Base-by-base conservation (phyloP, 1,140 invertebrate genomes). In the Drosophila ambigua region DNA sequence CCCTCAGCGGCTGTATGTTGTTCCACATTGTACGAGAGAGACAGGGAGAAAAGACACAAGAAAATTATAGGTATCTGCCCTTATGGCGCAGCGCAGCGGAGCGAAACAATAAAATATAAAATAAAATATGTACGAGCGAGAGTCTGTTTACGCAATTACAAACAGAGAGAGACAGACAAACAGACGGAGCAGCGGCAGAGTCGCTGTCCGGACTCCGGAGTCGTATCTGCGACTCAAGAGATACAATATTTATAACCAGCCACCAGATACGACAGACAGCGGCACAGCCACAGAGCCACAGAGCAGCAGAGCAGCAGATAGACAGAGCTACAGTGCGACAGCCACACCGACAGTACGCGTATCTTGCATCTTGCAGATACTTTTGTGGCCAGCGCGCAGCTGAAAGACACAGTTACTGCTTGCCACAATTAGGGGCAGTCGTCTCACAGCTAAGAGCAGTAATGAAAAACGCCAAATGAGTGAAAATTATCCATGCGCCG, bases 61-160 rank as follows among this genome's bases (percentile, higher is more conserved):
- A 90, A 90, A 90, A 90, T 90, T 90, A 90, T 90, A 90, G 87
- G 87, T 90, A 90, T 90, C 79, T 90, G 87, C 87, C 87, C 87
- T 90, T 90, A 82, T 90, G 88, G 87, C 87, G 82, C 68, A 74
- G 83, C 75, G 87, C 87, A 90, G 83, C 87, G 87, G 81, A 90
- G 87, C 87, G 87, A 87, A 90, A 90, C 88, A 90, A 90, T 87
- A 90, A 90, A 90, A 90, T 88, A 87, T 80, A 90, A 87, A 88
- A 87, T 87, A 87, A 87, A 87, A 87, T 87, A 87, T 87, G 83
- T 87, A 87, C 83, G 79, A 87, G 20, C 2, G 20, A 20, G 20
- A 20, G 76, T 87, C 85, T 83, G 66, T 78, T 90, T 82, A 90
- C 76, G 88, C 87, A 87, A 88, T 88, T 90, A 90, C 79, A 90